Percentiles rank a stretch among this genome's conserved stretches.
Conservation (phyloP, 2,797 vertebrate species). For the Labroides dimidiatus region DNA sequence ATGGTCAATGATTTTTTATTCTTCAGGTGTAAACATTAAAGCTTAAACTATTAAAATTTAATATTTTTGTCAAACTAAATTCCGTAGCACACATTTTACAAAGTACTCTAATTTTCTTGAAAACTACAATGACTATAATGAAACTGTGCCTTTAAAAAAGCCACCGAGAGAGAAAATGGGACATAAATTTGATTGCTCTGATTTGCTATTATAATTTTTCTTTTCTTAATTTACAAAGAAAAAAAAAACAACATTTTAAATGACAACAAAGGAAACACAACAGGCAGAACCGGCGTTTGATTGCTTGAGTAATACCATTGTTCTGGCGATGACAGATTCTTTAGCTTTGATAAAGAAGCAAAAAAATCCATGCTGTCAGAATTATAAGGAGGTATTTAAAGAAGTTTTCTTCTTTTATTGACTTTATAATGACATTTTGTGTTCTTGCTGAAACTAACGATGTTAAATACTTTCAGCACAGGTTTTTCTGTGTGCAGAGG, state of each 20-base stretch:
- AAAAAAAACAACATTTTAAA: background rate
- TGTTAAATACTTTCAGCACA: background rate
- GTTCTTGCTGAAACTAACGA: background rate
- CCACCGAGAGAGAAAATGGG: background rate
- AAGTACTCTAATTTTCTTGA: conserved; percentile 10
- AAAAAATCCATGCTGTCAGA: background rate
- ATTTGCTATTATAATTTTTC: conserved; percentile 39
- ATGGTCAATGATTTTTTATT: too few species aligned
- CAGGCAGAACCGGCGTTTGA: conserved; percentile 5
- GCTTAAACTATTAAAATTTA: conserved; percentile 1
- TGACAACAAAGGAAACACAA: conserved; percentile 18
- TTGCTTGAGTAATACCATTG: conserved; percentile 3
- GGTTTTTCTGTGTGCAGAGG: background rate
- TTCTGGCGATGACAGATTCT: conserved; percentile 8
- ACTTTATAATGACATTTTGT: background rate
- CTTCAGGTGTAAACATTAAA: conserved; percentile 4
- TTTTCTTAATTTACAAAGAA: conserved; percentile 10
- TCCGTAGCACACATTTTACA: conserved; percentile 1
- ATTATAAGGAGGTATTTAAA: background rate
- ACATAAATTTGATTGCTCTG: conserved; percentile 25
- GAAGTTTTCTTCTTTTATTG: background rate
- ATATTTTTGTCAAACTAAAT: background rate
- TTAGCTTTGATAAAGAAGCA: background rate
- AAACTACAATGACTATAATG: conserved; percentile 30
- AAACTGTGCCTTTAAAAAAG: conserved; percentile 8